Percentiles rank a stretch among this genome's conserved stretches.
These are phyloP conservation scores for Emydura subglobosa DNA, from an alignment of 2,113 vertebrate genomes.

Conservation along the genomic window DNA sequence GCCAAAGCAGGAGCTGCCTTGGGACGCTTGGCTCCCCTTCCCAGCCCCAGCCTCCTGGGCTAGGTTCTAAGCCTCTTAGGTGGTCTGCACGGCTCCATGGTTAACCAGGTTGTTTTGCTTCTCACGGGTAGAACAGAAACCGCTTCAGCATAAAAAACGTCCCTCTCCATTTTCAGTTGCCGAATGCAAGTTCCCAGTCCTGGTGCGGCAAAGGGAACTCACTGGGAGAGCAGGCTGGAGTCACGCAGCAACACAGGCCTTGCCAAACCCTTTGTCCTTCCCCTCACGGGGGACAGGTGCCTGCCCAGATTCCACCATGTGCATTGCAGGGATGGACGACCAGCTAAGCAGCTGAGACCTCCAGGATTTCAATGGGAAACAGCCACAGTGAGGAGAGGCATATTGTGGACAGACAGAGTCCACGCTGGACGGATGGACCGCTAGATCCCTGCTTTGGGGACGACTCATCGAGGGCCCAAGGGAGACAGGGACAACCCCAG, in stretches of 20 bases:
- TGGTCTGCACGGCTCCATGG: neutral
- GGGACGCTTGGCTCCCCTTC: neutral
- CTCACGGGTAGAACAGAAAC: neutral
- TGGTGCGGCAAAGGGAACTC: neutral
- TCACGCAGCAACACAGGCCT: neutral
- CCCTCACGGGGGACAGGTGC: neutral
- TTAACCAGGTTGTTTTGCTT: slow-evolving; percentile 10
- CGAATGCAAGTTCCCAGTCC: neutral
- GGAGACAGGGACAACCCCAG: neutral
- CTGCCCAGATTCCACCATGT: neutral
- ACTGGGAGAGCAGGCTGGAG: neutral
- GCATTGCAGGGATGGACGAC: neutral
- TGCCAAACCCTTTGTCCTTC: neutral
- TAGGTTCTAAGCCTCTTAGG: neutral
- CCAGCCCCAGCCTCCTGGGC: neutral
- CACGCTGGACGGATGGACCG: neutral
- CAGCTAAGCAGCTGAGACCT: neutral
- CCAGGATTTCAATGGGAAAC: neutral
- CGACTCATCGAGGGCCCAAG: neutral
- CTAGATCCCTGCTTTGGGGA: neutral
- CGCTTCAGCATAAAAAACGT: neutral
- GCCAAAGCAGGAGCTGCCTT: neutral
- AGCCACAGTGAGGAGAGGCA: neutral
- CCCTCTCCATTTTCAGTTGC: slow-evolving; percentile 7
- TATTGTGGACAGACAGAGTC: neutral